Conservation (phyloP, 2,113 vertebrate species). For the Burhinus bistriatus region DNA sequence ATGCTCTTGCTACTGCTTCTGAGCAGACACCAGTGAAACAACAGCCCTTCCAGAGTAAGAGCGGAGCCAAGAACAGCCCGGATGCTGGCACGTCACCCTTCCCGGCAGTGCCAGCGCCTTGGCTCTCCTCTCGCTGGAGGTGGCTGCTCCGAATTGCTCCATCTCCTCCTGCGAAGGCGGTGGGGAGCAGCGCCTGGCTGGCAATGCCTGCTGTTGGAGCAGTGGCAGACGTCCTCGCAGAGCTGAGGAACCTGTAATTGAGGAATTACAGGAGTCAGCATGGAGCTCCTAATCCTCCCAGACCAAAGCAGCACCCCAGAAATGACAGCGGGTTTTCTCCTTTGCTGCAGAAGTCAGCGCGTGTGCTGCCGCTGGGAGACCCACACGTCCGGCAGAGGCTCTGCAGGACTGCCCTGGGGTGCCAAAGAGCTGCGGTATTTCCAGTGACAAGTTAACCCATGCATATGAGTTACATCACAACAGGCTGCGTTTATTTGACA, state of each 20-base stretch:
- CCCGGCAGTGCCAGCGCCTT: neutral
- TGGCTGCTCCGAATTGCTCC: neutral
- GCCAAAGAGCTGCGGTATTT: neutral
- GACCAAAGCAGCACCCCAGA: neutral
- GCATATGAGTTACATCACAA: fast-evolving
- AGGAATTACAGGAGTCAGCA: neutral
- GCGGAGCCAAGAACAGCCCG: neutral
- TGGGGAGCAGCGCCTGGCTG: neutral
- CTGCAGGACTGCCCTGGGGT: neutral
- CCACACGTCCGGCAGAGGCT: fast-evolving
- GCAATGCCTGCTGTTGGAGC: neutral
- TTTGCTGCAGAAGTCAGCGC: fast-evolving
- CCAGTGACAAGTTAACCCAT: fast-evolving
- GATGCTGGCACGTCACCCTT: neutral
- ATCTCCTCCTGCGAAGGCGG: neutral
- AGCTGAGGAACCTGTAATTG: neutral
- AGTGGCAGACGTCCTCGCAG: fast-evolving
- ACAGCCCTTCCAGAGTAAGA: neutral
- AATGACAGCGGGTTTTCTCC: neutral
- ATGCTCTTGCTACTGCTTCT: neutral
- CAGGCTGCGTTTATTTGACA: fast-evolving
- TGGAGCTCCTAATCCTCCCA: neutral
- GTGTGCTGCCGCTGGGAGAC: neutral
- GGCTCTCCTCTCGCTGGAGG: neutral
- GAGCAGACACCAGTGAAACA: neutral